A percentile compares a stretch with the other conserved stretches of the same genome.
phyloP scores from a whole-genome alignment of 2,113 vertebrate species.

The Elachura formosa region DNA sequence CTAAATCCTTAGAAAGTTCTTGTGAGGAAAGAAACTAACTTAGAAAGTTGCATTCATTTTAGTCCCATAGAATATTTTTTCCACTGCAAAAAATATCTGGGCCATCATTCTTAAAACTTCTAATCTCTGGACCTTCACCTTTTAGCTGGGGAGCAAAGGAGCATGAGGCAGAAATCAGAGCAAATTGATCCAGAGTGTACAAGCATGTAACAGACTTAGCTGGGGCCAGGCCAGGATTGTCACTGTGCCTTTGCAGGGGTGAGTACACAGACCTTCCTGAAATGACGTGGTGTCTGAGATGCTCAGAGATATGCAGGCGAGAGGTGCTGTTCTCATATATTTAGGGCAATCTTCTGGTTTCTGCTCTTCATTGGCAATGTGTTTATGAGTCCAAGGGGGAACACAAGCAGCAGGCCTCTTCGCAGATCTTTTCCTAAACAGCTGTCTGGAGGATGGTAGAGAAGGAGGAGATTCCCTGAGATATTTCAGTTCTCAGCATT shows the following conservation, averaged over 20 bases:
- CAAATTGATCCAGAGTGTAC: not conserved
- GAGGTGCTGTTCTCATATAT: rapidly evolving
- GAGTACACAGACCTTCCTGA: not conserved
- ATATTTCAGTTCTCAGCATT: not conserved
- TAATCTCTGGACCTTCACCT: not conserved
- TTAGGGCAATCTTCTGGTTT: not conserved
- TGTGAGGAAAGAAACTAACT: not conserved
- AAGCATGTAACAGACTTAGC: not conserved
- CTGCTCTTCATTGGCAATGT: not conserved
- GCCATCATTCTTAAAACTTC: not conserved
- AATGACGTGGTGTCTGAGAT: not conserved
- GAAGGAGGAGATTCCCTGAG: not conserved
- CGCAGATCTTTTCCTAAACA: not conserved
- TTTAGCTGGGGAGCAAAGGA: not conserved
- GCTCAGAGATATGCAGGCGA: rapidly evolving
- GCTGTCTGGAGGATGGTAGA: not conserved
- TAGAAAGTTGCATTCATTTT: not conserved
- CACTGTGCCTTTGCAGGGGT: rapidly evolving
- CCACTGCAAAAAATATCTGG: not conserved
- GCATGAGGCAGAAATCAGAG: not conserved
- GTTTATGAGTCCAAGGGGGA: not conserved
- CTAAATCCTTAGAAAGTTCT: not conserved
- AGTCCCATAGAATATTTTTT: not conserved
- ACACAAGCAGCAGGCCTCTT: not conserved
- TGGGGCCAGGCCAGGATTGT: not conserved